These are phyloP conservation scores for Phallusia fumigata DNA, from an alignment of 23 tunicate species.

Conservation along the genomic window DNA sequence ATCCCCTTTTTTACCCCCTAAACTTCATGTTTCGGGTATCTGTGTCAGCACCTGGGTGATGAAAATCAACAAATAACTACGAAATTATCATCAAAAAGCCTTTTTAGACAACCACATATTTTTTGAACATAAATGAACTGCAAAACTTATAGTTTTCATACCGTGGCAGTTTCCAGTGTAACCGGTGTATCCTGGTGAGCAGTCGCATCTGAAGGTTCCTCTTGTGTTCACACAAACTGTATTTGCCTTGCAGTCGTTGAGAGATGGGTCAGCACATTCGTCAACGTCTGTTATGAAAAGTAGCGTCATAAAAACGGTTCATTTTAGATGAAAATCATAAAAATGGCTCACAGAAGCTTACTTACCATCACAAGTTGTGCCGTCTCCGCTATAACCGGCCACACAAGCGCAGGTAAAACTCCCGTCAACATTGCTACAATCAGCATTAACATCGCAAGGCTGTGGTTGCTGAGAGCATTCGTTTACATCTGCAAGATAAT, in stretches of 20 bases:
- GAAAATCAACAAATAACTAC: too few species aligned
- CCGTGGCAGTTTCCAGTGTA: not conserved
- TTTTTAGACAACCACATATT: too few species aligned
- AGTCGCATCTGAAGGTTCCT: slow-evolving; percentile 26
- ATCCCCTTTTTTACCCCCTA: too few species aligned
- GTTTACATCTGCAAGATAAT: slow-evolving; percentile 27
- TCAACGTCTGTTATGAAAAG: slow-evolving; percentile 17
- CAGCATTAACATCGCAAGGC: slow-evolving; percentile 24
- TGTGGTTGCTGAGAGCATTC: slow-evolving; percentile 19
- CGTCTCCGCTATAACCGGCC: slow-evolving; percentile 41
- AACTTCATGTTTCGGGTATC: too few species aligned
- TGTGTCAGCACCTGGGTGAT: too few species aligned
- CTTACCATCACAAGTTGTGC: slow-evolving; percentile 26
- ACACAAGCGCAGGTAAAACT: slow-evolving; percentile 32
- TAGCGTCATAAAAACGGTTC: too few species aligned
- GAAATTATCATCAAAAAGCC: too few species aligned
- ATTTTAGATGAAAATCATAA: too few species aligned
- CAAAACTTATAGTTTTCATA: too few species aligned
- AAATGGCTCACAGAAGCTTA: not conserved
- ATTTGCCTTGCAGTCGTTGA: slow-evolving; percentile 15
- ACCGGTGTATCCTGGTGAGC: slow-evolving; percentile 23
- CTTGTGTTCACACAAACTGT: slow-evolving; percentile 18
- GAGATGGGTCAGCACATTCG: slow-evolving; percentile 16
- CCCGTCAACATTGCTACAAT: slow-evolving; percentile 22
- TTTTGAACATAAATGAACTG: too few species aligned